Conservation (phyloP, 2,113 vertebrate species). For the Dipodomys stephensi region DNA sequence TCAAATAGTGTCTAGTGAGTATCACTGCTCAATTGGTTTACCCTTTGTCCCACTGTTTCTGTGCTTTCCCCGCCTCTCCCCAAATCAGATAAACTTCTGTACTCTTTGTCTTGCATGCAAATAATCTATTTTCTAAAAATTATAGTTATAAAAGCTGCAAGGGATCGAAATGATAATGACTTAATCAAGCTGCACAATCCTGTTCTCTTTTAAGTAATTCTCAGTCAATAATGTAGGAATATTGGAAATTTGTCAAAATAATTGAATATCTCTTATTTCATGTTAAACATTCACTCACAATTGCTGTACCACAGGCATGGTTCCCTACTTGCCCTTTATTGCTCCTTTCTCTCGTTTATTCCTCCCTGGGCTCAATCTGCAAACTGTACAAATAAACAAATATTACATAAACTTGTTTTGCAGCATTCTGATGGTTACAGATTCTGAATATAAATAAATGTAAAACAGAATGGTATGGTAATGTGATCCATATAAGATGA, state of each 20-base stretch:
- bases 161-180: not conserved
- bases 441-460: not conserved
- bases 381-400: not conserved
- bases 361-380: not conserved
- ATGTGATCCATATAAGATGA: not conserved
- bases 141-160: conserved; percentile 41
- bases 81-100: no score
- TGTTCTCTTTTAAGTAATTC: conserved; percentile 57
- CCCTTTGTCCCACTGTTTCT: no score
- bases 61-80: no score
- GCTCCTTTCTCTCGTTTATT: conserved; percentile 12
- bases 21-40: no score
- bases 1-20: no score
- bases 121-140: conserved; percentile 1
- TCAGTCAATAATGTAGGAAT: not conserved
- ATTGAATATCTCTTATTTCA: conserved; percentile 14
- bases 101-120: not conserved
- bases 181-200: not conserved
- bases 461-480: not conserved
- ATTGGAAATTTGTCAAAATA: conserved; percentile 10
- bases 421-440: not conserved
- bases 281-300: not conserved
- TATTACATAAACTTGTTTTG: conserved; percentile 7
- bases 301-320: not conserved
- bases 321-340: not conserved